Conservation (phyloP, 2,113 vertebrate species). For the Galemys pyrenaicus region DNA sequence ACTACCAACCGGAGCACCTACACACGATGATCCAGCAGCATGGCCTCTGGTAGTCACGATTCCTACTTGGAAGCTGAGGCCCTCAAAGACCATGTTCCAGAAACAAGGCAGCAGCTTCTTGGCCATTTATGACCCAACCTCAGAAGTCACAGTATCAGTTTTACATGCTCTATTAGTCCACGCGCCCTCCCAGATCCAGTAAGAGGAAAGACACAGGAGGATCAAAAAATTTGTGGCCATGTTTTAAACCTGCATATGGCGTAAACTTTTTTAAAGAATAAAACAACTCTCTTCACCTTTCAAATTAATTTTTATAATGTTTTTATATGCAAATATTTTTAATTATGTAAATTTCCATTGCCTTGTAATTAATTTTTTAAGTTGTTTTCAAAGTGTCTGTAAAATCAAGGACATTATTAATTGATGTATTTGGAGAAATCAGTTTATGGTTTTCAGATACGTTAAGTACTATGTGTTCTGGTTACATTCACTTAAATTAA, state of each 20-base stretch:
- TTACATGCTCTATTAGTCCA: neutral
- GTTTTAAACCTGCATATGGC: neutral
- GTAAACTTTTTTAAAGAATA: neutral
- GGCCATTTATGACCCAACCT: neutral
- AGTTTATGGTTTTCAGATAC: neutral
- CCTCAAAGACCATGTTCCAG: neutral
- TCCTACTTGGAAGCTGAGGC: neutral
- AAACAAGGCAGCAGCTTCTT: neutral
- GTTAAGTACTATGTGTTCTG: neutral
- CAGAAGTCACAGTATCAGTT: neutral
- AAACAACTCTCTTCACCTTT: constrained; percentile 18
- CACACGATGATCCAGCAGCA: neutral
- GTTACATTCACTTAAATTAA: constrained; percentile 1
- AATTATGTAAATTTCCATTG: neutral
- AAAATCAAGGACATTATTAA: neutral
- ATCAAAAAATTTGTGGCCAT: neutral
- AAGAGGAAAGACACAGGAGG: neutral
- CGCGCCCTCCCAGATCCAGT: neutral
- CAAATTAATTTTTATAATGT: neutral
- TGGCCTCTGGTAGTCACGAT: neutral
- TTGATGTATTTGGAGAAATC: neutral
- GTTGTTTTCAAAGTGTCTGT: constrained; percentile 8
- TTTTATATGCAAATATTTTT: constrained; percentile 22
- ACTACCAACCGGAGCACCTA: neutral
- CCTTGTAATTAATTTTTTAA: neutral